These are phyloP conservation scores for Notocelia uddmanniana DNA, from an alignment of 2,888 invertebrate genomes.

Conservation along the genomic window DNA sequence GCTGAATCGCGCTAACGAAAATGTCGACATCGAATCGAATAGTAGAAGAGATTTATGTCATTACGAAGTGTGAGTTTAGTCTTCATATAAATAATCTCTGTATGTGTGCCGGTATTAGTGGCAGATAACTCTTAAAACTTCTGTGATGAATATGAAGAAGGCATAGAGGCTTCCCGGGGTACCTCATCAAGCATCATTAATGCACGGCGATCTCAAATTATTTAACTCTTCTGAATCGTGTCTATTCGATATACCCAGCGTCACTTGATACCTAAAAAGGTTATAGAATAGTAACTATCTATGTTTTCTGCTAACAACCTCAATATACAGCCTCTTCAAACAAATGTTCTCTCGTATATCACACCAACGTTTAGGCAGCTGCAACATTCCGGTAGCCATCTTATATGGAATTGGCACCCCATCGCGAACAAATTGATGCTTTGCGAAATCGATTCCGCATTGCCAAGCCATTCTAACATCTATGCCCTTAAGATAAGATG, in stretches of 20 bases:
- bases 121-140: too few species aligned
- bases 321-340: conserved; percentile 10
- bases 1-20: conserved; percentile 7
- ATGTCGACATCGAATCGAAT: not conserved
- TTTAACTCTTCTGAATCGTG: not conserved
- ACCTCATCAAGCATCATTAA: too few species aligned
- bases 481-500: conserved; percentile 9
- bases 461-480: conserved; percentile 20
- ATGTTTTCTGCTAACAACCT: not conserved
- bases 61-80: too few species aligned
- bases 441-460: conserved; percentile 53
- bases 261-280: too few species aligned
- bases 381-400: conserved; percentile 55
- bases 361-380: conserved; percentile 43
- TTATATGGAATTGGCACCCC: conserved; percentile 58
- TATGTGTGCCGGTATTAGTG: too few species aligned
- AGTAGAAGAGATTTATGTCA: too few species aligned
- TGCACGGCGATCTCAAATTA: not conserved
- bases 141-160: too few species aligned
- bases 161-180: too few species aligned
- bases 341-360: conserved; percentile 8
- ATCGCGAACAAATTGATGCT: conserved; percentile 64
- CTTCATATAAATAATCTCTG: too few species aligned
- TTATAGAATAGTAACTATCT: not conserved
- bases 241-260: too few species aligned